Conservation (phyloP, 2,113 vertebrate genomes). For the Dunckerocampus dactyliophorus region DNA sequence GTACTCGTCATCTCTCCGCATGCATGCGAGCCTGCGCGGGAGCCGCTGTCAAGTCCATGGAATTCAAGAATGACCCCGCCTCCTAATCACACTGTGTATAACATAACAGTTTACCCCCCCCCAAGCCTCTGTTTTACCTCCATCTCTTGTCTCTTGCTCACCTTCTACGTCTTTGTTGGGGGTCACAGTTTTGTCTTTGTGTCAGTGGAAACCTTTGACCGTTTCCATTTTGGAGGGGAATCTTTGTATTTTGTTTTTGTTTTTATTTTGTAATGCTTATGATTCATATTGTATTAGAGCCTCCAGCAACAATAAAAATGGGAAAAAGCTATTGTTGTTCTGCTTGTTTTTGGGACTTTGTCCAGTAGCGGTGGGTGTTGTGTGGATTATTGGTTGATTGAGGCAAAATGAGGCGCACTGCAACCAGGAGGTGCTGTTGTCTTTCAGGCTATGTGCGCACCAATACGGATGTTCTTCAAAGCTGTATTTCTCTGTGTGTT, state of each 20-base stretch:
- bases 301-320: slow-evolving; percentile 81
- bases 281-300: slow-evolving; percentile 80
- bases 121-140: slow-evolving; percentile 32
- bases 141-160: slow-evolving; percentile 45
- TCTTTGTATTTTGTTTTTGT: slow-evolving; percentile 63
- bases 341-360: not conserved
- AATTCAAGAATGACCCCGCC: slow-evolving; percentile 17
- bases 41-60: slow-evolving; percentile 18
- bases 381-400: not conserved
- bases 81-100: slow-evolving; percentile 38
- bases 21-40: slow-evolving; percentile 43
- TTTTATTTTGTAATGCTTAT: slow-evolving; percentile 80
- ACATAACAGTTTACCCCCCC: slow-evolving; percentile 43
- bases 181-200: slow-evolving; percentile 63
- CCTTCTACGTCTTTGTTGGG: slow-evolving; percentile 61
- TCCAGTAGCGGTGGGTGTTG: not conserved
- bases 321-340: slow-evolving; percentile 53
- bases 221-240: slow-evolving; percentile 70
- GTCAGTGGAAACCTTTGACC: slow-evolving; percentile 59
- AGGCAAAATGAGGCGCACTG: not conserved
- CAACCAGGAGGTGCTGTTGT: not conserved
- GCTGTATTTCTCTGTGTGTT: too few species aligned
- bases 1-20: slow-evolving; percentile 35
- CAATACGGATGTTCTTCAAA: too few species aligned
- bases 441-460: too few species aligned